These are phyloP conservation scores for Drosophila bocki DNA, from an alignment of 1,140 invertebrate species.

Conservation along the genomic window DNA sequence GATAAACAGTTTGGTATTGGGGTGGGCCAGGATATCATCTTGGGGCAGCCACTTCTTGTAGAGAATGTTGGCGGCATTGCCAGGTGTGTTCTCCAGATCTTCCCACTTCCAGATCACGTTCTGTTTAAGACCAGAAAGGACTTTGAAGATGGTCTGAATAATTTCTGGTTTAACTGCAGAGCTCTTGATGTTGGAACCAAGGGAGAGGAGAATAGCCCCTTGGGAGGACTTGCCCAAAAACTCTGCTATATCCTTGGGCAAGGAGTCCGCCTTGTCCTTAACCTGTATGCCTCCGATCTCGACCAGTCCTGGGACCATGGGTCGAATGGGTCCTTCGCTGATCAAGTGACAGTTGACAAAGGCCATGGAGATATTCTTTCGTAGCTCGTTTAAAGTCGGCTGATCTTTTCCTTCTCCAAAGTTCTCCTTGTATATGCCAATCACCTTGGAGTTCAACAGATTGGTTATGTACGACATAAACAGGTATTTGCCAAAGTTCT, in stretches of 20 bases:
- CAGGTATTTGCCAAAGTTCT: conserved; percentile 7
- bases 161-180: conserved; percentile 83
- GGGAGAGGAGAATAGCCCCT: conserved; percentile 88
- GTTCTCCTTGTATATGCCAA: conserved; percentile 8
- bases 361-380: conserved; percentile 65
- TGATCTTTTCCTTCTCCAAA: conserved; percentile 38
- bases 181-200: conserved; percentile 86
- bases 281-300: conserved; percentile 85
- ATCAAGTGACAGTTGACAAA: conserved; percentile 64
- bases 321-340: conserved; percentile 74
- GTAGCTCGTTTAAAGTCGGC: conserved; percentile 41
- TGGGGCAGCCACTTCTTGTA: conserved; percentile 90
- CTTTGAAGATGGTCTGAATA: conserved; percentile 84
- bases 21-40: conserved; percentile 89
- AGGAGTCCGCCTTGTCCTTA: conserved; percentile 66
- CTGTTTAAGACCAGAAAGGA: conserved; percentile 84
- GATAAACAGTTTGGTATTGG: conserved; percentile 88
- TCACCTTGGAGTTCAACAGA: background rate
- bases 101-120: conserved; percentile 88
- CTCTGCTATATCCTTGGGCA: conserved; percentile 85
- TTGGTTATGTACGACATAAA: background rate
- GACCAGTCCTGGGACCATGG: conserved; percentile 77
- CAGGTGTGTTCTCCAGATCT: conserved; percentile 86
- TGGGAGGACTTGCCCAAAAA: conserved; percentile 85
- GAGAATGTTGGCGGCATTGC: conserved; percentile 87